Evolutionary conservation across 2,797 vertebrate genomes (phyloP).

Genomic region (Syncerus caffer): DNA sequence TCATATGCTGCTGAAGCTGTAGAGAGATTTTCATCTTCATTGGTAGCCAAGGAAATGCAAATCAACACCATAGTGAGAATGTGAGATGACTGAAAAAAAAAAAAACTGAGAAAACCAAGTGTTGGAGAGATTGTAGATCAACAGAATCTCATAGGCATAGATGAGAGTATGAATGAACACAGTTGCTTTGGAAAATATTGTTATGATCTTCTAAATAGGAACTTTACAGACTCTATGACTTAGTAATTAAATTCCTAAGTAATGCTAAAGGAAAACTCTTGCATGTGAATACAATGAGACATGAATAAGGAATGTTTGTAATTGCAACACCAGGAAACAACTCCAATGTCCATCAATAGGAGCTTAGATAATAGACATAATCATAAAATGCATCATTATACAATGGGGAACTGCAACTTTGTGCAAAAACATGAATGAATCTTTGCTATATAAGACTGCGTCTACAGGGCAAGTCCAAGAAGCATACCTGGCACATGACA

Average conservation of each 20-base stretch:
- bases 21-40: background rate
- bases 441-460: background rate
- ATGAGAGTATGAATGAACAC: background rate
- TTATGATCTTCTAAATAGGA: background rate
- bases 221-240: background rate
- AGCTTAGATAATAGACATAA: background rate
- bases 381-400: background rate
- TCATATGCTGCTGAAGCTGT: background rate
- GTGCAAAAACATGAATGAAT: too few species aligned
- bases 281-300: background rate
- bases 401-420: background rate
- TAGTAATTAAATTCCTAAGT: background rate
- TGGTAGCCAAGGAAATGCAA: background rate
- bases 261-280: background rate
- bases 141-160: background rate
- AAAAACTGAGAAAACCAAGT: background rate
- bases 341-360: background rate
- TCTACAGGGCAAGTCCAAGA: background rate
- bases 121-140: background rate
- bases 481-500: accelerated
- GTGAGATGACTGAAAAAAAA: background rate
- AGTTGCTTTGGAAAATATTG: background rate
- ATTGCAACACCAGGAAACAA: background rate
- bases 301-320: background rate
- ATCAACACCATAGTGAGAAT: background rate